Evolutionary conservation across 1,140 invertebrate species (phyloP).

Genomic region (Coptotermes formosanus): DNA sequence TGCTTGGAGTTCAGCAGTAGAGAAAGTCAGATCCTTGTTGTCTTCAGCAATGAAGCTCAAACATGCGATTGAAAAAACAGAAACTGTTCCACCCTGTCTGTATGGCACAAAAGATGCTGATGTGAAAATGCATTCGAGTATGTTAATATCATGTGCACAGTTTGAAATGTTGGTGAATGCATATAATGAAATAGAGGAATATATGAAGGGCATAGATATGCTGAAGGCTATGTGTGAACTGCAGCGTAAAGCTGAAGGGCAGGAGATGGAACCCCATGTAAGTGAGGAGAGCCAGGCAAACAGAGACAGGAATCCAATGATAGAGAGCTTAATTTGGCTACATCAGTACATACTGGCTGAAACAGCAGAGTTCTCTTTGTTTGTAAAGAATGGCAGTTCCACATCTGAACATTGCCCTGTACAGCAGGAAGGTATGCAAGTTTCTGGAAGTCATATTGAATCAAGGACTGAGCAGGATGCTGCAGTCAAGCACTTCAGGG

Average conservation of each 20-base stretch:
- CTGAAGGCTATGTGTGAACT: constrained; percentile 44
- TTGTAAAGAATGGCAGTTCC: background rate
- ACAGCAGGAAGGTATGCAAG: no score
- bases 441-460: no score
- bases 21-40: constrained; percentile 44
- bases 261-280: background rate
- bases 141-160: constrained; percentile 19
- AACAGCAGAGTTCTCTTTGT: background rate
- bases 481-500: constrained; percentile 41
- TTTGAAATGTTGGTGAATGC: background rate
- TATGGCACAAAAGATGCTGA: background rate
- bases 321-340: background rate
- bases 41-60: background rate
- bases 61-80: background rate
- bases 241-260: background rate
- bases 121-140: background rate
- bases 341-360: background rate
- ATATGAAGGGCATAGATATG: constrained; percentile 38
- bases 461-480: no score
- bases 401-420: no score
- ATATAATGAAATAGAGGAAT: background rate
- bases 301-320: background rate
- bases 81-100: background rate
- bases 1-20: constrained; percentile 36
- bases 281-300: background rate